Conservation (phyloP, 2,797 vertebrate genomes). For the Falco concolor region DNA sequence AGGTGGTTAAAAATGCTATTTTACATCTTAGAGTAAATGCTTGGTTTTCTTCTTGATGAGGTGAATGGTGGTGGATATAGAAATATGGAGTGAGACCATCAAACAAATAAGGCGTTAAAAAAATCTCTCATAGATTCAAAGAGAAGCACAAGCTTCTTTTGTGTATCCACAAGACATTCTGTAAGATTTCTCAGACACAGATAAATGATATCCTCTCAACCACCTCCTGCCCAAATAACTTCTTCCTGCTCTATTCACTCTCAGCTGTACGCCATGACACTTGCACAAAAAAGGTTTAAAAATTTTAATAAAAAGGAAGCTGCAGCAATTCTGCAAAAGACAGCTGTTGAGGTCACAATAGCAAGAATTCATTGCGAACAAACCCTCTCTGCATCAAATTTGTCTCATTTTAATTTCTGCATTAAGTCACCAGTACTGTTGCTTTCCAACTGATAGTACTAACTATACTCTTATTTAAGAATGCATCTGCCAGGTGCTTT, state of each 20-base stretch:
- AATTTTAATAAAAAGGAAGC: not conserved
- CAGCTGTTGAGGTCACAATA: not conserved
- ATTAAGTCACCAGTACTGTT: not conserved
- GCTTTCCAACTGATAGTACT: not conserved
- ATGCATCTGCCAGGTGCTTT: not conserved
- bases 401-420: not conserved
- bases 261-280: not conserved
- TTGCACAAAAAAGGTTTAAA: not conserved
- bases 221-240: not conserved
- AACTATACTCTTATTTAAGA: not conserved
- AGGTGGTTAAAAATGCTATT: not conserved
- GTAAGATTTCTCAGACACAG: not conserved
- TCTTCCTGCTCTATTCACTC: not conserved
- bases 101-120: not conserved
- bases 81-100: not conserved
- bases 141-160: not conserved
- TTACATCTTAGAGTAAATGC: not conserved
- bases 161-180: not conserved
- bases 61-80: not conserved
- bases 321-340: not conserved
- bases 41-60: not conserved
- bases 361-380: not conserved
- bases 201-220: not conserved
- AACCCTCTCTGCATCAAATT: not conserved
- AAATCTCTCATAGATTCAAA: not conserved